Percentiles rank a stretch among this genome's conserved stretches.
These are phyloP conservation scores for Notothenia rossii DNA, from an alignment of 2,113 vertebrate species.

Conservation along the genomic window DNA sequence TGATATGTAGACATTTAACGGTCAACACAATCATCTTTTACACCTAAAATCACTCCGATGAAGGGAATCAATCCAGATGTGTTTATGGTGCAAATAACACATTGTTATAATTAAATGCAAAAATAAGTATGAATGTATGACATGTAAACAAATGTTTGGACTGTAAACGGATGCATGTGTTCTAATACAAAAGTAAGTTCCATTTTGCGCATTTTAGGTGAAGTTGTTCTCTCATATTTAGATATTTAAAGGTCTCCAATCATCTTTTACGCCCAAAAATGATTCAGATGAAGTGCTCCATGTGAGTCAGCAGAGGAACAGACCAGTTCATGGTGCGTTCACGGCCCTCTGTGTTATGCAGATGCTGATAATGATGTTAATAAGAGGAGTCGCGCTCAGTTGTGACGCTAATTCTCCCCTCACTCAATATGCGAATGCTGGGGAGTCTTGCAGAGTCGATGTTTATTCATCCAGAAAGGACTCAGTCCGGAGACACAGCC, in stretches of 20 bases:
- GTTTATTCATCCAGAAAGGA: conserved; percentile 81
- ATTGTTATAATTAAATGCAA: too few relatives aligned
- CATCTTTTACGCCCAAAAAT: background rate
- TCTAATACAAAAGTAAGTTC: too few relatives aligned
- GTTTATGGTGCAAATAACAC: too few relatives aligned
- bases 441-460: conserved; percentile 51
- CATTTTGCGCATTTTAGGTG: background rate
- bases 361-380: conserved; percentile 75
- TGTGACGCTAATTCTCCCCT: conserved; percentile 69
- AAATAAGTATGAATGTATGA: too few relatives aligned
- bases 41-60: too few relatives aligned
- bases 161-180: too few relatives aligned
- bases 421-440: conserved; percentile 62
- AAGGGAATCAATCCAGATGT: too few relatives aligned
- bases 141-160: too few relatives aligned
- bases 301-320: conserved; percentile 32
- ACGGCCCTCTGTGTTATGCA: conserved; percentile 65
- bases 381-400: conserved; percentile 56
- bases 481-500: conserved; percentile 72
- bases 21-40: too few relatives aligned
- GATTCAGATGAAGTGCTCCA: background rate
- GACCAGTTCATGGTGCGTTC: conserved; percentile 28
- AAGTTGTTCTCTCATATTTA: conserved; percentile 29
- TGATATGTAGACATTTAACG: too few relatives aligned
- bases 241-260: conserved; percentile 22